A percentile compares a stretch with the other conserved stretches of the same genome.
phyloP scores from a whole-genome alignment of 2,888 invertebrate species.

The Caenorhabditis sp. region DNA sequence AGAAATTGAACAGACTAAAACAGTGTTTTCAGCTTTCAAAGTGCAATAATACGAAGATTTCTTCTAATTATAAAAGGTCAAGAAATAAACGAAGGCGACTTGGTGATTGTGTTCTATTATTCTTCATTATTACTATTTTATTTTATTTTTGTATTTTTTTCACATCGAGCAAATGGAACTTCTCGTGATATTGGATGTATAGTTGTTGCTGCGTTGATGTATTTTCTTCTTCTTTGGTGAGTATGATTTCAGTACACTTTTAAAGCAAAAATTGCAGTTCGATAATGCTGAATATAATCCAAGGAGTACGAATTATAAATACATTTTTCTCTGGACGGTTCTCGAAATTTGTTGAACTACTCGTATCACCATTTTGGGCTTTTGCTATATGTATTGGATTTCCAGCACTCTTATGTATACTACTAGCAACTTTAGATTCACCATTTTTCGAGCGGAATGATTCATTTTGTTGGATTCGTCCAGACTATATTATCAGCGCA shows the following conservation, averaged over 20 bases:
- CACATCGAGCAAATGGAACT: constrained; percentile 19
- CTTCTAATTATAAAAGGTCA: neutral
- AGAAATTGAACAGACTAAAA: neutral
- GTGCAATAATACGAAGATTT: neutral
- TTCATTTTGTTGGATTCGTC: constrained; percentile 61
- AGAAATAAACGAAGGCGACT: neutral
- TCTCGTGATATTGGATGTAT: constrained; percentile 20
- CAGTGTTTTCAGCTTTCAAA: neutral
- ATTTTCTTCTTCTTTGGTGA: constrained; percentile 40
- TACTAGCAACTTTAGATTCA: constrained; percentile 10
- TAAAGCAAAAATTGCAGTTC: constrained; percentile 28
- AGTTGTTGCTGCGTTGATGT: constrained; percentile 32
- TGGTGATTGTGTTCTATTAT: neutral
- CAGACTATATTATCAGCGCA: constrained; percentile 50
- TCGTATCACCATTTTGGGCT: constrained; percentile 32
- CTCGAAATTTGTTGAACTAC: constrained; percentile 17
- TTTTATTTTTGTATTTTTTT: constrained; percentile 6
- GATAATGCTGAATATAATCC: constrained; percentile 45
- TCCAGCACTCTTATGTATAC: constrained; percentile 5
- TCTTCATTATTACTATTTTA: neutral
- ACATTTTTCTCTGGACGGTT: constrained; percentile 23
- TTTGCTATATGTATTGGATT: constrained; percentile 21
- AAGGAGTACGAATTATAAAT: constrained; percentile 43
- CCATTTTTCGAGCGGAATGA: constrained; percentile 55
- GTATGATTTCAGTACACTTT: neutral